Evolutionary conservation across 92 coral and sea anemone genomes (phyloP), one percentile per base, ranked within the genome.

Genomic region (Porites rus): DNA sequence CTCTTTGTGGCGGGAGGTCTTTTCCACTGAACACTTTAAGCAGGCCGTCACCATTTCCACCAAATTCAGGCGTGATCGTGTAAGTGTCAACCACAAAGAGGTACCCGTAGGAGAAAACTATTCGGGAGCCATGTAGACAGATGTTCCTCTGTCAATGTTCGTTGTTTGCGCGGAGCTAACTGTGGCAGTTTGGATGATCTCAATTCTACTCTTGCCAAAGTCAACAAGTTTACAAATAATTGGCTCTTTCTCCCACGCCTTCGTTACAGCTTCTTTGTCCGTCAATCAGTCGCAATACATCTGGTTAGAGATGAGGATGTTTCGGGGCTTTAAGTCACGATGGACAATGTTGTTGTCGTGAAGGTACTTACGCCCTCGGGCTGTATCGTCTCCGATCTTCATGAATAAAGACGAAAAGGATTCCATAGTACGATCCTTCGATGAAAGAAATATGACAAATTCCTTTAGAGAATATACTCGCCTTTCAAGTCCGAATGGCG

Each of bases 51-150:
- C 88, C 91, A 28, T 86, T 69, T 25, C 93, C 88, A 43, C 94
- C 94, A 38, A 91, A 83, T 50, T 91, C 91, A 58, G 75, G 22
- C 7, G 73, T 0, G 4, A 87, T 77, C 11, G 94, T 58, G 65
- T 90, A 90, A 18, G 87, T 90, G 86, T 90, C 93, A 13, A 81
- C 74, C 7, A 90, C 1, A 43, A 90, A 90, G 22, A 65, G 20
- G 62, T 43, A 58, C 56, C 82, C 62, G 10, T 68, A 20, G 90
- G 24, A 24, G 64, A 75, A 19, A 77, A 68, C 43, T 87, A 63
- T 76, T 90, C 92, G 10, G 93, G 93, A 19, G 93, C 93, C 92
- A 84, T 91, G 76, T 87, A 89, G 13, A 84, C 95, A 18, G 85
- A 78, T 12, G 92, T 80, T 2, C 90, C 92, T 25, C 92, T 82